These are phyloP conservation scores for Laticauda laticaudata DNA, from an alignment of 2,113 vertebrate species.

Conservation along the genomic window DNA sequence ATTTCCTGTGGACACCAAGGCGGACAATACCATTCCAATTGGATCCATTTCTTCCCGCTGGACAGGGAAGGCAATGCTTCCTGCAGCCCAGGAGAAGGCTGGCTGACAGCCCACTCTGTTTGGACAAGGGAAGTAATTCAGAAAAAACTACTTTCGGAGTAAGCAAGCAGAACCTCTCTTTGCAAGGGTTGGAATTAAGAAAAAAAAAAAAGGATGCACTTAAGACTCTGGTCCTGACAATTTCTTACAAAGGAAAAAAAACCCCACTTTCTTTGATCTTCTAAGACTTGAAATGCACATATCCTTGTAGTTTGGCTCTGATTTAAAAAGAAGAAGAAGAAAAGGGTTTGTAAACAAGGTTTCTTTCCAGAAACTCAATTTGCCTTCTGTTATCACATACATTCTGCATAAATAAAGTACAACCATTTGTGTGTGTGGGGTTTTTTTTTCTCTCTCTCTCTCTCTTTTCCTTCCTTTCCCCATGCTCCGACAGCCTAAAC, in stretches of 20 bases:
- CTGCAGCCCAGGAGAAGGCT: conserved; percentile 27
- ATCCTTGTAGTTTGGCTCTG: conserved; percentile 5
- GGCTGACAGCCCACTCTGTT: not conserved
- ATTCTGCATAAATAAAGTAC: conserved; percentile 58
- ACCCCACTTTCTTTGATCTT: conserved; percentile 22
- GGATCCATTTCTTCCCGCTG: not conserved
- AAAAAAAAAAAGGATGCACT: conserved; percentile 5
- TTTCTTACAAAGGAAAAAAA: conserved; percentile 24
- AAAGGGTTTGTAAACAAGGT: conserved; percentile 50
- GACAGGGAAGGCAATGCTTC: conserved; percentile 22
- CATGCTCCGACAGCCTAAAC: conserved; percentile 7
- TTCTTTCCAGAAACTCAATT: conserved; percentile 54
- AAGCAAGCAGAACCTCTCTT: not conserved
- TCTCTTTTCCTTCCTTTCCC: conserved; percentile 17
- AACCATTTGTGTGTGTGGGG: conserved; percentile 15
- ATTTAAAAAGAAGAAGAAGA: not conserved
- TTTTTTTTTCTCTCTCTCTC: not conserved
- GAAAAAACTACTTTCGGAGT: not conserved
- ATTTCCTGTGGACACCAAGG: conserved; percentile 52
- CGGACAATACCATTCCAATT: not conserved
- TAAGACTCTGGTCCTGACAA: conserved; percentile 3
- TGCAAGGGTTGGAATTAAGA: not conserved
- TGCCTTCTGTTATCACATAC: conserved; percentile 60
- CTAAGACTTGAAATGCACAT: conserved; percentile 40
- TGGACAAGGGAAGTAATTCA: not conserved